These are phyloP conservation scores for Leptocoma aspasia DNA, from an alignment of 2,113 vertebrate genomes.

Conservation along the genomic window DNA sequence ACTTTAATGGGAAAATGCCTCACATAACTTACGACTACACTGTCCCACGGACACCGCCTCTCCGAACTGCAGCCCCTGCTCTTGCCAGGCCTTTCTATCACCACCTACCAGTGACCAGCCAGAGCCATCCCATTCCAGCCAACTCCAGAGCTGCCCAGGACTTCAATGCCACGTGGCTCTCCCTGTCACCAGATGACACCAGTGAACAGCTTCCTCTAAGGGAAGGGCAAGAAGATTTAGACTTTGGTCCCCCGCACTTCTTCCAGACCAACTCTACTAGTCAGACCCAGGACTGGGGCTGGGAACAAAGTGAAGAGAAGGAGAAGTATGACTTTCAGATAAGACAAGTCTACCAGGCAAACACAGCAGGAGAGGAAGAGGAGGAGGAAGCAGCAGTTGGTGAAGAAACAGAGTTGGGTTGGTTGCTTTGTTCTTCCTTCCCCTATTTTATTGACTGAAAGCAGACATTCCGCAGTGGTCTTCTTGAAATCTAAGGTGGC, in stretches of 20 bases:
- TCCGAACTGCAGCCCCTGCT: slow-evolving; percentile 54
- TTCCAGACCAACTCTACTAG: slow-evolving; percentile 46
- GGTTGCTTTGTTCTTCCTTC: slow-evolving; percentile 23
- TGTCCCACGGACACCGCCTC: slow-evolving; percentile 58
- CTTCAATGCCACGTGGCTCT: slow-evolving; percentile 52
- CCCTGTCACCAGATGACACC: not conserved
- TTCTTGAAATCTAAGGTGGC: not conserved
- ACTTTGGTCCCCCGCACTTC: not conserved
- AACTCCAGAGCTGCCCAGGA: slow-evolving; percentile 35
- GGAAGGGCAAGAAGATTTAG: slow-evolving; percentile 11
- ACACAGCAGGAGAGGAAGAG: not conserved
- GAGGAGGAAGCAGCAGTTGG: slow-evolving; percentile 1
- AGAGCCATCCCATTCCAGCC: not conserved
- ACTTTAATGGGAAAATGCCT: slow-evolving; percentile 87
- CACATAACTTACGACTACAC: slow-evolving; percentile 88
- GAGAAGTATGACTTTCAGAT: slow-evolving; percentile 40
- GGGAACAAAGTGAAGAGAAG: slow-evolving; percentile 44
- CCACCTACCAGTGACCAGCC: slow-evolving; percentile 21
- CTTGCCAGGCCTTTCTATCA: slow-evolving; percentile 19
- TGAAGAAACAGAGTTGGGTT: slow-evolving; percentile 53
- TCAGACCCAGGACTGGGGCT: not conserved
- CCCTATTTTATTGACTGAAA: not conserved
- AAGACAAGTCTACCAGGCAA: slow-evolving; percentile 26
- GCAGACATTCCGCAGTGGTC: not conserved
- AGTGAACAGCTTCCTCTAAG: slow-evolving; percentile 5